phyloP scores from a whole-genome alignment of 2,888 invertebrate genomes.

The Diadegma fenestrale region DNA sequence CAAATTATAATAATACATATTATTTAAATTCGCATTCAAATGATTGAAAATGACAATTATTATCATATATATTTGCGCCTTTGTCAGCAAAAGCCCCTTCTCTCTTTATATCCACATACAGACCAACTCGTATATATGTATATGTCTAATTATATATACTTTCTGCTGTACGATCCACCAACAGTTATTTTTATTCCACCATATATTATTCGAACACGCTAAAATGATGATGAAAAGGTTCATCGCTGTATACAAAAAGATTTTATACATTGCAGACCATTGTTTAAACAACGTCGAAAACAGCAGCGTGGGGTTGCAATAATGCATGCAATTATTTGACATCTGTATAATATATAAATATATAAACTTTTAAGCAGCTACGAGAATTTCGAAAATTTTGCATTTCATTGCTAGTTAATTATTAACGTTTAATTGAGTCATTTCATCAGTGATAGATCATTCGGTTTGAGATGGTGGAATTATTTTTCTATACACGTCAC shows the following conservation, averaged over 20 bases:
- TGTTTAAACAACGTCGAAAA: neutral
- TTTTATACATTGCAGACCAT: neutral
- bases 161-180: conserved; percentile 19
- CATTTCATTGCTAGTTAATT: conserved; percentile 46
- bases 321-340: conserved; percentile 19
- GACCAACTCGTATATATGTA: conserved; percentile 5
- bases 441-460: neutral
- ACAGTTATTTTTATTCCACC: conserved; percentile 20
- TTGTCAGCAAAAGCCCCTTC: conserved; percentile 46
- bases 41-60: neutral
- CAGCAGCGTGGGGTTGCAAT: conserved; percentile 3
- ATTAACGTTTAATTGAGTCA: neutral
- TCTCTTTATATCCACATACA: conserved; percentile 55
- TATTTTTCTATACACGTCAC: conserved; percentile 10
- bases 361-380: neutral
- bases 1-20: conserved; percentile 6
- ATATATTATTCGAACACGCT: conserved; percentile 18
- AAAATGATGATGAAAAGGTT: conserved; percentile 9
- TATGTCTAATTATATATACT: neutral
- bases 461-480: neutral
- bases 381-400: conserved; percentile 18
- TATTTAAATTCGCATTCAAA: neutral
- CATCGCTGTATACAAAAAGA: neutral
- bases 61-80: conserved; percentile 45
- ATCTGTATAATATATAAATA: conserved; percentile 52